A percentile compares a stretch with the other conserved stretches of the same genome.
These are phyloP conservation scores for Drosophila kikkawai DNA, from an alignment of 1,140 invertebrate species.

Conservation along the genomic window DNA sequence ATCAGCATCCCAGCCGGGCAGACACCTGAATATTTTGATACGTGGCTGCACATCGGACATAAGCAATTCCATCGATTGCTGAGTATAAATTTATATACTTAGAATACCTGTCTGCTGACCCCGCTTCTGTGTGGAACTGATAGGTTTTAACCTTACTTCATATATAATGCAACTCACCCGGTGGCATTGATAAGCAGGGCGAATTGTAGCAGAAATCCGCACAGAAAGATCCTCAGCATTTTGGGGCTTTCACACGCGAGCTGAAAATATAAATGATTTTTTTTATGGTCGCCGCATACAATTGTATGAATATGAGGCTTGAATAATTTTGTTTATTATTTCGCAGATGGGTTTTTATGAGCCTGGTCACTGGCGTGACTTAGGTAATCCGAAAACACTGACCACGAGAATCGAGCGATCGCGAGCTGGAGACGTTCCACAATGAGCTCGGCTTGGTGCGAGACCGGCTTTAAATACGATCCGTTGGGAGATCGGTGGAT, in stretches of 20 bases:
- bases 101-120: constrained; percentile 2
- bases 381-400: constrained; percentile 10
- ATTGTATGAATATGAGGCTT: neutral
- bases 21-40: constrained; percentile 1
- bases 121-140: neutral
- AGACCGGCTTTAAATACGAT: constrained; percentile 56
- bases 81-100: neutral
- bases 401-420: constrained; percentile 16
- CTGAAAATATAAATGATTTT: constrained; percentile 9
- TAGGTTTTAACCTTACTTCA: constrained; percentile 1
- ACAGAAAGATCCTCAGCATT: constrained; percentile 52
- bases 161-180: constrained; percentile 50
- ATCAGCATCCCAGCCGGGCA: constrained; percentile 7
- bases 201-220: constrained; percentile 52
- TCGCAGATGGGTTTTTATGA: constrained; percentile 20
- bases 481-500: neutral
- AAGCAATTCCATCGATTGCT: neutral
- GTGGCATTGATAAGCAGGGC: constrained; percentile 56
- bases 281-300: neutral
- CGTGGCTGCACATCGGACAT: constrained; percentile 5
- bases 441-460: constrained; percentile 53
- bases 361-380: neutral
- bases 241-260: constrained; percentile 27
- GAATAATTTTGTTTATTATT: constrained; percentile 13
- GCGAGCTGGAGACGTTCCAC: constrained; percentile 26